Evolutionary conservation across 2,888 invertebrate genomes (phyloP).

Genomic region (Corythucha ciliata): DNA sequence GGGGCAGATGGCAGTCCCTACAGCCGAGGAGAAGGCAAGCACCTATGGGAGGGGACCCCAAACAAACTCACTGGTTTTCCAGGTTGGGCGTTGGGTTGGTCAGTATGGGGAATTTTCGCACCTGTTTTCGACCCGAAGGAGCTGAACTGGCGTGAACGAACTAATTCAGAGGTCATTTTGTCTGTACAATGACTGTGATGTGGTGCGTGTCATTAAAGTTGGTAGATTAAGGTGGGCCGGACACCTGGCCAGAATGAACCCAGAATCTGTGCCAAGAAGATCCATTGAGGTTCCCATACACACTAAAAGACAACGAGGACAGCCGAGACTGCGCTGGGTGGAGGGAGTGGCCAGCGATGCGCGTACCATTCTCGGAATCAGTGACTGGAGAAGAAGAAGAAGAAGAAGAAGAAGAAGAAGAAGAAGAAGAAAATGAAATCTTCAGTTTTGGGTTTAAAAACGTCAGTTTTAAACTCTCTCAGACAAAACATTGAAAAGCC

Average conservation of each 20-base stretch:
- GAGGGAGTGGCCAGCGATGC: too few species aligned
- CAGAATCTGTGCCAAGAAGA: conserved; percentile 2
- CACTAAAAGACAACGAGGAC: background rate
- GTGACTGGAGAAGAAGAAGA: too few species aligned
- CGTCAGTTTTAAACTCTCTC: too few species aligned
- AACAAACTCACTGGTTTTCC: conserved; percentile 5
- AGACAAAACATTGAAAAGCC: too few species aligned
- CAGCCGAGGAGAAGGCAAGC: background rate
- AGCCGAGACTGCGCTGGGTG: conserved; percentile 9
- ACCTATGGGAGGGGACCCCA: conserved; percentile 7
- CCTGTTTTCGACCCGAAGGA: conserved; percentile 12
- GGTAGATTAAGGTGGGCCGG: background rate
- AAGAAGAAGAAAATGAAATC: too few species aligned
- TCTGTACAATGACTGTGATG: conserved; percentile 2
- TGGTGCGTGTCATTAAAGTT: conserved; percentile 4
- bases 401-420: too few species aligned
- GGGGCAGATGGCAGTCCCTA: conserved; percentile 2
- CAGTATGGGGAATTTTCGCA: conserved; percentile 12
- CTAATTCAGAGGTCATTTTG: background rate
- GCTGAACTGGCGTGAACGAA: conserved; percentile 1
- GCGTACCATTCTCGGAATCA: too few species aligned
- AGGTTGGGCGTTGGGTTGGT: conserved; percentile 6
- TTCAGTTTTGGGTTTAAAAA: too few species aligned
- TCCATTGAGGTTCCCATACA: background rate
- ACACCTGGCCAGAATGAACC: conserved; percentile 11